Evolutionary conservation across 2,113 vertebrate genomes (phyloP).

Genomic region (Proterorhinus semilunaris): DNA sequence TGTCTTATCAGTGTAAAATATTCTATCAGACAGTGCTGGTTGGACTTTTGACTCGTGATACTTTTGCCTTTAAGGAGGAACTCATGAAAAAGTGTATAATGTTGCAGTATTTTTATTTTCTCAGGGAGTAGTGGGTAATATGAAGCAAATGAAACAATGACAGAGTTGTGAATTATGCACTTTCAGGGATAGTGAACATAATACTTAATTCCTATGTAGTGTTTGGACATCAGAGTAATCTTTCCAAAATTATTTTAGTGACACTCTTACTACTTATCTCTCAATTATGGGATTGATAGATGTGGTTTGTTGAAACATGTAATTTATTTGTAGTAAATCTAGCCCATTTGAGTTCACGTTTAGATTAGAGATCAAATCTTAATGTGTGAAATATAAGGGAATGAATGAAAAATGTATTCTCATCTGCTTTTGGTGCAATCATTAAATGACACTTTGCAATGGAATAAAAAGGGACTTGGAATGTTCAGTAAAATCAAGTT

Average conservation of each 20-base stretch:
- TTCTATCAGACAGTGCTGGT: not conserved
- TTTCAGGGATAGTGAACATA: constrained; percentile 19
- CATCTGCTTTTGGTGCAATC: constrained; percentile 58
- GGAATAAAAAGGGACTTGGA: constrained; percentile 10
- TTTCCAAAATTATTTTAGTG: no score
- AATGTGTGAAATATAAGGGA: constrained; percentile 9
- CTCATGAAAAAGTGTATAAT: constrained; percentile 23
- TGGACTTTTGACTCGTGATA: not conserved
- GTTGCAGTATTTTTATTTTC: constrained; percentile 50
- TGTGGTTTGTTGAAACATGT: not conserved
- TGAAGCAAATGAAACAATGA: constrained; percentile 8
- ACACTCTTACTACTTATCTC: not conserved
- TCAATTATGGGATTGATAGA: no score
- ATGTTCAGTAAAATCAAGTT: constrained; percentile 32
- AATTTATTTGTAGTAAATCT: not conserved
- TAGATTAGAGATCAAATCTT: constrained; percentile 18
- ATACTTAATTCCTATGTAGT: not conserved
- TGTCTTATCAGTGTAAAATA: not conserved
- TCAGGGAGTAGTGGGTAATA: constrained; percentile 52
- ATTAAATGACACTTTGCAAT: constrained; percentile 22
- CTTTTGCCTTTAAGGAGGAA: constrained; percentile 27
- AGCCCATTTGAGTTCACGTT: not conserved
- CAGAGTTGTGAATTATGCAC: constrained; percentile 4
- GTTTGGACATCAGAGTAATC: no score
- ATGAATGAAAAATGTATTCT: not conserved